Percentiles rank a stretch among this genome's conserved stretches.
These are phyloP conservation scores for Nerophis ophidion DNA, from an alignment of 2,113 vertebrate species.

Conservation along the genomic window DNA sequence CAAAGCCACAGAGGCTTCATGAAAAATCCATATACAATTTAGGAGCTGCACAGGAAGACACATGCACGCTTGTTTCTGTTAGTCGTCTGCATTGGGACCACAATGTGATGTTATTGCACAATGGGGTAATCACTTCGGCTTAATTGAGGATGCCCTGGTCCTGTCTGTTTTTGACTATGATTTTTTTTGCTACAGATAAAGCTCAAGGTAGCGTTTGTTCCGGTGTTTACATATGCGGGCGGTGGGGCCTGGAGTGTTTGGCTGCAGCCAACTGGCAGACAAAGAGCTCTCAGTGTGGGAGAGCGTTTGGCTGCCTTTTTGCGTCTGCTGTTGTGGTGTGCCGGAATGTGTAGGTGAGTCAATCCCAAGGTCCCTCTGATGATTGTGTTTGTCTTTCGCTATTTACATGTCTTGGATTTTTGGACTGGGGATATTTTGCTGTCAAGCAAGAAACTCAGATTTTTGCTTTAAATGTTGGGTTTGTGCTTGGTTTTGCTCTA, in stretches of 20 bases:
- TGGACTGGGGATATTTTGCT: too few species aligned
- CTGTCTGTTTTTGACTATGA: neutral
- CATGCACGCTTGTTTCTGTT: too few species aligned
- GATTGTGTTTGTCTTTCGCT: neutral
- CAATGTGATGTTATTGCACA: too few species aligned
- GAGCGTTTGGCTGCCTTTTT: neutral
- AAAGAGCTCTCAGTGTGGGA: slow-evolving; percentile 16
- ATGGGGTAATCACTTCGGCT: too few species aligned
- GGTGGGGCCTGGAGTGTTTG: slow-evolving; percentile 16
- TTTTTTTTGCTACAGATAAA: neutral
- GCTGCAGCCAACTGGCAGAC: slow-evolving; percentile 14
- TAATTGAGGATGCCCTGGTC: too few species aligned
- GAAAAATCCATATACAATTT: slow-evolving; percentile 44
- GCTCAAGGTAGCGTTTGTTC: slow-evolving; percentile 4
- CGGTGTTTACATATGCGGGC: neutral
- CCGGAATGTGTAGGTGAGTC: neutral
- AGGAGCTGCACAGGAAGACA: slow-evolving; percentile 1
- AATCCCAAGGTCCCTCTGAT: neutral
- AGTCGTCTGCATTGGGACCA: neutral
- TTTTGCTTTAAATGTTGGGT: too few species aligned
- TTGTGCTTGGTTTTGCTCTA: too few species aligned
- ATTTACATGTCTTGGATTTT: neutral
- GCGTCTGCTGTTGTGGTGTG: neutral
- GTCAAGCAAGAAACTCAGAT: too few species aligned
- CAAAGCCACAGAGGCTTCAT: slow-evolving; percentile 42